phyloP scores from a whole-genome alignment of 92 coral and sea anemone genomes.

The Phymanthus crucifer region DNA sequence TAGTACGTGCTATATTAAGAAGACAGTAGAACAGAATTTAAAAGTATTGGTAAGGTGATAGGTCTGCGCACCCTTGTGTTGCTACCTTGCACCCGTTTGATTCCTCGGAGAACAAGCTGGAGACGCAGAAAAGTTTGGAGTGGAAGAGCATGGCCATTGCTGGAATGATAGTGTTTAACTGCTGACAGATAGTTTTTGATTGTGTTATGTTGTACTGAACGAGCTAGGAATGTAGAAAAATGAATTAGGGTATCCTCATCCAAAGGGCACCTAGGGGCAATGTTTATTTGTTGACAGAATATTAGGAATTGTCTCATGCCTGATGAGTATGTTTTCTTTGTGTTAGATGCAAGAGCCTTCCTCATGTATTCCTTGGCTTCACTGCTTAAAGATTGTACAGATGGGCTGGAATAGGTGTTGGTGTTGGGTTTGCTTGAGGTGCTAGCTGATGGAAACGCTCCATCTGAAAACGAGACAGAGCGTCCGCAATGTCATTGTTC shows the following conservation, averaged over 20 bases:
- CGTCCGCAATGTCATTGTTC: conserved; percentile 38
- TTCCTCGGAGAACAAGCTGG: conserved; percentile 45
- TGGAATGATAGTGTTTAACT: conserved; percentile 37
- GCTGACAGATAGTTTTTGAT: conserved; percentile 29
- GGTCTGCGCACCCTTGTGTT: conserved; percentile 42
- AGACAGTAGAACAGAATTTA: conserved; percentile 31
- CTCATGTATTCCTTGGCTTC: conserved; percentile 44
- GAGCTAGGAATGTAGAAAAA: conserved; percentile 10
- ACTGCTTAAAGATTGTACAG: conserved; percentile 37
- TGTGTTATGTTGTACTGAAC: conserved; percentile 19
- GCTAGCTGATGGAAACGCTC: conserved; percentile 45
- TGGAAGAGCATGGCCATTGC: conserved; percentile 32
- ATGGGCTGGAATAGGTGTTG: conserved; percentile 42
- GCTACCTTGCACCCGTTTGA: conserved; percentile 35
- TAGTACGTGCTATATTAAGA: conserved; percentile 33
- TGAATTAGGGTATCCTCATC: conserved; percentile 18
- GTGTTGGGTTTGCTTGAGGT: conserved; percentile 38
- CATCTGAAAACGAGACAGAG: conserved; percentile 59
- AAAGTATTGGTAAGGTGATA: conserved; percentile 31
- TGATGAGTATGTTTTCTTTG: conserved; percentile 43
- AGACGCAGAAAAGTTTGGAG: conserved; percentile 28
- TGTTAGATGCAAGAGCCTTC: conserved; percentile 34
- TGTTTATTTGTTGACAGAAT: conserved; percentile 34
- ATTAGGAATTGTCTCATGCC: conserved; percentile 44
- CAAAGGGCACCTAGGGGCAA: conserved; percentile 7